Evolutionary conservation across 2,113 vertebrate genomes (phyloP), one percentile per base, ranked within the genome.

Genomic region (Caranx melampygus): DNA sequence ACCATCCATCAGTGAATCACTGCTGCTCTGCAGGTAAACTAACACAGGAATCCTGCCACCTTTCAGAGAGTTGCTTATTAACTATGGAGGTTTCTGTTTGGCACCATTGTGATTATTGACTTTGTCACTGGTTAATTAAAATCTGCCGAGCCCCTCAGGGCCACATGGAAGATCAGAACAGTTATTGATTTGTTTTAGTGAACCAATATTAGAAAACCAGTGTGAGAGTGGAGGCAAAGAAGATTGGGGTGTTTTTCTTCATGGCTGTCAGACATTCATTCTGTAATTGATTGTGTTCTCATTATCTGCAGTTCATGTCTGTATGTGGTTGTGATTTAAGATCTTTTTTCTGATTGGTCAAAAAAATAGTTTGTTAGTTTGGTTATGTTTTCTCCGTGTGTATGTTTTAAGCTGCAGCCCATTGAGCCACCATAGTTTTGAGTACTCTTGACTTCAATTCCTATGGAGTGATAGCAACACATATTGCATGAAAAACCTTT

Each of bases 111-210:
- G 0, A 4, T 71, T 74, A 78, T 71, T 16, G 87, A 80, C 6
- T 72, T 47, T 40, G 34, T 44, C 51, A 34, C 61, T 31, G 3
- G 67, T 67, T 82, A 75, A 80, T 80, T 79, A 74, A 72, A 63
- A 66, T 21, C 47, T 52, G 3, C 18, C 34, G 65, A 72, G 33
- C 3, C 26, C 81, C 20, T 65, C 63, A 2, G 68, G 78, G 40
- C 63, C 49, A n/a, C 49, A 47, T 47, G 59, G 7, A 40, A 0
- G 52, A 81, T 58, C 8, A 66, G 26, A 26, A 6, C 72, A 16
- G 18, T 34, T 62, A 77, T 61, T 37, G 79, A 89, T 59, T 54
- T 54, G 4, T 13, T 67, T 58, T 14, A 47, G 58, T 55, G 12
- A 82, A 26, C 1, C 0, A 20, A 54, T n/a, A 21, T 54, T 3